Conservation (phyloP, 2,888 invertebrate genomes). For the Ennomos erosarius region DNA sequence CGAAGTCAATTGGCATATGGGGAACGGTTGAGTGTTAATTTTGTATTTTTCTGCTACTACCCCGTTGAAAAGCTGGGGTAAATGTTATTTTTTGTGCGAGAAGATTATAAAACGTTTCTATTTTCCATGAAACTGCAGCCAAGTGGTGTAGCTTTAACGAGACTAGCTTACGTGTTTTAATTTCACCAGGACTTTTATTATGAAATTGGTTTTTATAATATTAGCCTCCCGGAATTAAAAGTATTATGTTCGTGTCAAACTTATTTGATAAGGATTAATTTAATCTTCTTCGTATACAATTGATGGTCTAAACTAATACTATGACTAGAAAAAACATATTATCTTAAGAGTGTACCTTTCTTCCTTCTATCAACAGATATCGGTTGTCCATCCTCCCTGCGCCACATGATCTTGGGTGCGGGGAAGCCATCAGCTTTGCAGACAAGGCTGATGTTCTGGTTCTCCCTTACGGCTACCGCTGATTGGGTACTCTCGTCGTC, state of each 20-base stretch:
- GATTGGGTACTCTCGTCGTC: conserved; percentile 96
- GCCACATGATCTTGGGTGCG: conserved; percentile 96
- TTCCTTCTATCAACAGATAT: conserved; percentile 94
- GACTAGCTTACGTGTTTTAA: conserved; percentile 14
- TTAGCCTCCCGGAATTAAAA: too few relatives aligned
- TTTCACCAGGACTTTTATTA: conserved; percentile 5
- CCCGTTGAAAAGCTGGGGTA: not conserved
- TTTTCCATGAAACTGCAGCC: conserved; percentile 2
- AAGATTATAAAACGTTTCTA: conserved; percentile 9
- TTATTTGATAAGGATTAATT: too few relatives aligned
- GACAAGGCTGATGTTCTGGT: conserved; percentile 96
- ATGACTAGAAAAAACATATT: too few relatives aligned
- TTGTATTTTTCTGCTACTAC: conserved; percentile 21
- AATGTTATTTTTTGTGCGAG: conserved; percentile 12
- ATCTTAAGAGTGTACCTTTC: conserved; percentile 87
- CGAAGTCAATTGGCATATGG: conserved; percentile 33
- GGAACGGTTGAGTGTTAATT: conserved; percentile 29
- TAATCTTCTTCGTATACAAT: too few relatives aligned
- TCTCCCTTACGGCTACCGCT: conserved; percentile 96
- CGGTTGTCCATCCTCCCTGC: conserved; percentile 94
- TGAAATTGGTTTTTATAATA: not conserved
- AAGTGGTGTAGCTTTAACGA: conserved; percentile 18
- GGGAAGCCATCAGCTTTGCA: conserved; percentile 97
- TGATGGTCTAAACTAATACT: too few relatives aligned
- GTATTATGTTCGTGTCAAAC: too few relatives aligned